Evolutionary conservation across 2,113 vertebrate genomes (phyloP).

Genomic region (Misgurnus anguillicaudatus): DNA sequence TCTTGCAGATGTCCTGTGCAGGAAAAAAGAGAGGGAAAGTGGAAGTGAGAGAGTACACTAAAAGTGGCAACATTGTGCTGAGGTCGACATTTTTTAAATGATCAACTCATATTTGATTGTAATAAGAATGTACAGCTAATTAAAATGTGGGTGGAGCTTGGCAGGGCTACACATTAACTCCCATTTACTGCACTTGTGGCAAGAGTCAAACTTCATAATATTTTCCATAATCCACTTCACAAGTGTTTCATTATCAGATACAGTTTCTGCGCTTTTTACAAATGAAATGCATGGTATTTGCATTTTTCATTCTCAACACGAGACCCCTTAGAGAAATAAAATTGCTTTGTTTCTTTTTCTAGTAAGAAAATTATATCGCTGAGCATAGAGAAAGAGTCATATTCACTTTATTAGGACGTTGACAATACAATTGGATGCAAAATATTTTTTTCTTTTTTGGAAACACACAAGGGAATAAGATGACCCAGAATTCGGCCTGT

Average conservation of each 20-base stretch:
- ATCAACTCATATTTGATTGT: conserved; percentile 32
- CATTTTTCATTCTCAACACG: too few relatives aligned
- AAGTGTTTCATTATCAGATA: too few relatives aligned
- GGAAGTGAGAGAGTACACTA: conserved; percentile 7
- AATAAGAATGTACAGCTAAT: conserved; percentile 6
- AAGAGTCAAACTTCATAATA: too few relatives aligned
- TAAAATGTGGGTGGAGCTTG: conserved; percentile 14
- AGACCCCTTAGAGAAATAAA: too few relatives aligned
- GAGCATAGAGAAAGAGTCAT: too few relatives aligned
- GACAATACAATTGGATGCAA: too few relatives aligned
- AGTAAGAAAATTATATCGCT: too few relatives aligned
- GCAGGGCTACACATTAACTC: neutral
- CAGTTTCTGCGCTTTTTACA: too few relatives aligned
- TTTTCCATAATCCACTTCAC: too few relatives aligned
- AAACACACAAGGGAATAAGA: conserved; percentile 75
- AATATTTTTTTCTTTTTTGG: conserved; percentile 53
- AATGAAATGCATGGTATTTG: too few relatives aligned
- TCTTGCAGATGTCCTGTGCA: conserved; percentile 72
- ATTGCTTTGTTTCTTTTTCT: too few relatives aligned
- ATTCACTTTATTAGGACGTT: too few relatives aligned
- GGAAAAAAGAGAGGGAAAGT: conserved; percentile 34
- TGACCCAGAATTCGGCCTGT: conserved; percentile 78
- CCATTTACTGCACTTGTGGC: neutral
- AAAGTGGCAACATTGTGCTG: conserved; percentile 44
- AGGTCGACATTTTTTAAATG: conserved; percentile 42